phyloP scores from a whole-genome alignment of 2,797 vertebrate species.

The Smutsia gigantea region DNA sequence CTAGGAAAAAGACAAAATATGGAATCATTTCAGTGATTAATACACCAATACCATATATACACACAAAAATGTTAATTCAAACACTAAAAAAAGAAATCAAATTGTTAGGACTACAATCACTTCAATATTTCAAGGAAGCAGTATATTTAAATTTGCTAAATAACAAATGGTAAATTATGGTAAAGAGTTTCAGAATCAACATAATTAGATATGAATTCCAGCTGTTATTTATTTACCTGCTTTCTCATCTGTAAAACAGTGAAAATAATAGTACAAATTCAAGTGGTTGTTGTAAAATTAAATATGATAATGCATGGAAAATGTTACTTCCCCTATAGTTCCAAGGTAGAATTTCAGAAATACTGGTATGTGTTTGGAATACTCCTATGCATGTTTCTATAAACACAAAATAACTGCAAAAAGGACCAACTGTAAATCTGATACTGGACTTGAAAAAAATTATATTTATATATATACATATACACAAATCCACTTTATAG shows the following conservation, averaged over 20 bases:
- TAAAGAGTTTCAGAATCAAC: conserved; percentile 42
- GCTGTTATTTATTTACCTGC: conserved; percentile 2
- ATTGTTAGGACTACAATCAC: neutral
- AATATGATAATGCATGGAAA: neutral
- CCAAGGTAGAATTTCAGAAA: neutral
- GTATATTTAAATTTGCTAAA: neutral
- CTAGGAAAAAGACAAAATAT: conserved; percentile 82
- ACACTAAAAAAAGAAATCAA: conserved; percentile 1
- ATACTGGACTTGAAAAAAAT: neutral
- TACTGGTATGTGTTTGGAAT: neutral
- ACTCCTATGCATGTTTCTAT: neutral
- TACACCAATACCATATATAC: neutral
- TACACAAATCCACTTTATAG: neutral
- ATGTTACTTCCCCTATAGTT: neutral
- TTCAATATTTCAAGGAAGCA: conserved; percentile 11
- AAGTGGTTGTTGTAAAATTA: conserved; percentile 41
- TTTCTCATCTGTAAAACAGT: conserved; percentile 10
- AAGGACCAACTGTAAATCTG: neutral
- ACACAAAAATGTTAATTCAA: neutral
- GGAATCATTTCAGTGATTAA: conserved; percentile 54
- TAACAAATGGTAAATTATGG: neutral
- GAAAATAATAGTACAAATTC: conserved; percentile 21
- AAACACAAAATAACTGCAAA: neutral
- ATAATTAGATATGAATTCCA: neutral
- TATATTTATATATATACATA: neutral